Evolutionary conservation across 2,797 vertebrate species (phyloP).

Genomic region (Siniperca obscura): DNA sequence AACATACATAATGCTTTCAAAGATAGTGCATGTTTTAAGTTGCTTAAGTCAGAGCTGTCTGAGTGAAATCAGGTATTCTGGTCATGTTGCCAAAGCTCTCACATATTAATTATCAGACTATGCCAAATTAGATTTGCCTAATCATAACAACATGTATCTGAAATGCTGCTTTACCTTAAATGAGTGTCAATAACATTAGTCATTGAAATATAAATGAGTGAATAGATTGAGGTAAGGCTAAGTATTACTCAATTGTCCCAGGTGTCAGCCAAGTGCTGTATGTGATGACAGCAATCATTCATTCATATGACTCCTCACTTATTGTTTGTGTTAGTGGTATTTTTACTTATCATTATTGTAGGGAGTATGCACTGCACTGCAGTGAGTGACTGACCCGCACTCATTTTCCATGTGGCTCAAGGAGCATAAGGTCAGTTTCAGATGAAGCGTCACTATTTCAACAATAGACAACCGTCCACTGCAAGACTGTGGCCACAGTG

Average conservation of each 20-base stretch:
- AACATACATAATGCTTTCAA: neutral
- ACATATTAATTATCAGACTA: slow-evolving; percentile 14
- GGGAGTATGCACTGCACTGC: slow-evolving; percentile 50
- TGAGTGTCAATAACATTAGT: slow-evolving; percentile 56
- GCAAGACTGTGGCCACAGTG: slow-evolving; percentile 84
- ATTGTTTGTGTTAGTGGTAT: slow-evolving; percentile 54
- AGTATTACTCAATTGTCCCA: slow-evolving; percentile 55
- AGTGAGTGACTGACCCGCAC: slow-evolving; percentile 67
- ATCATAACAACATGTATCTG: slow-evolving; percentile 47
- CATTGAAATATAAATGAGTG: slow-evolving; percentile 66
- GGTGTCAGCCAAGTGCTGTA: slow-evolving; percentile 33
- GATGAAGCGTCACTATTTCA: slow-evolving; percentile 79
- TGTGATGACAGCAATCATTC: slow-evolving; percentile 67
- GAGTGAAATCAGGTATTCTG: slow-evolving; percentile 4
- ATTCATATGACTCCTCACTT: slow-evolving; percentile 54
- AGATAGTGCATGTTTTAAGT: slow-evolving; percentile 10
- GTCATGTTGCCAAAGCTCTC: slow-evolving; percentile 28
- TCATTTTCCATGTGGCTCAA: slow-evolving; percentile 82
- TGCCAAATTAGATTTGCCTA: slow-evolving; percentile 45
- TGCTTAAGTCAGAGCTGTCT: neutral
- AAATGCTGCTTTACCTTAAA: slow-evolving; percentile 52
- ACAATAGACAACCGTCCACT: slow-evolving; percentile 83
- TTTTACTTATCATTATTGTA: slow-evolving; percentile 52
- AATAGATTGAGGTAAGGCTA: slow-evolving; percentile 53
- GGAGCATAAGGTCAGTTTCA: slow-evolving; percentile 82